phyloP scores from a whole-genome alignment of 2,797 vertebrate genomes.

The Aphelocoma californica region DNA sequence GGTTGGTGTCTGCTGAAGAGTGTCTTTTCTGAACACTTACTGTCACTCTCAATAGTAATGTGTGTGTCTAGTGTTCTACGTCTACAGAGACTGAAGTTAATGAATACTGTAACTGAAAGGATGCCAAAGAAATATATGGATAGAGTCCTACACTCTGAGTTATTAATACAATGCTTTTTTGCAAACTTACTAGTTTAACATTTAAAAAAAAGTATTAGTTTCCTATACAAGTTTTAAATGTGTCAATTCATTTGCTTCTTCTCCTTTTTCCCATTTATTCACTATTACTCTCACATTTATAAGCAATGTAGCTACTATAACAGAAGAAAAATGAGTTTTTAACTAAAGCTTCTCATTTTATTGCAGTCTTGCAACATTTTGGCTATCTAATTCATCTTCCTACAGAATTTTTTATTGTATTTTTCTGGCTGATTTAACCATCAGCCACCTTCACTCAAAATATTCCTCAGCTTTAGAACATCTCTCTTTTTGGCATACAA shows the following conservation, averaged over 20 bases:
- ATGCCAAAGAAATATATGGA: background rate
- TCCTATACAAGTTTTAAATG: background rate
- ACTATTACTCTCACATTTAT: background rate
- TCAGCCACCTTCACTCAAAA: background rate
- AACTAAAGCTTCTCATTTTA: background rate
- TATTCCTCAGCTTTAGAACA: background rate
- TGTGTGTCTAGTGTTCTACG: background rate
- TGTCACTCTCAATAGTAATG: background rate
- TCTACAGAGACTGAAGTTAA: background rate
- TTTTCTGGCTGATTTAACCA: background rate
- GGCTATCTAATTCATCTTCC: background rate
- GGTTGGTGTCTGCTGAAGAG: background rate
- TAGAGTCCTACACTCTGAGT: background rate
- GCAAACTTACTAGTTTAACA: background rate
- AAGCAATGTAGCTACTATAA: background rate
- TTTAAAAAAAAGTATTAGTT: background rate
- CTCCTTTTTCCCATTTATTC: background rate
- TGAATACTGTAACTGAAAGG: background rate
- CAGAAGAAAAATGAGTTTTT: background rate
- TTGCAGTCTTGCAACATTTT: background rate
- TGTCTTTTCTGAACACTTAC: background rate
- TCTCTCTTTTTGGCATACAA: background rate
- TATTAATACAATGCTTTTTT: background rate
- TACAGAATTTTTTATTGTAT: background rate
- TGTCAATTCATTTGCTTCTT: background rate